Percentiles rank a stretch among this genome's conserved stretches.
These are phyloP conservation scores for Phrynosoma platyrhinos DNA, from an alignment of 2,113 vertebrate species.

Conservation along the genomic window DNA sequence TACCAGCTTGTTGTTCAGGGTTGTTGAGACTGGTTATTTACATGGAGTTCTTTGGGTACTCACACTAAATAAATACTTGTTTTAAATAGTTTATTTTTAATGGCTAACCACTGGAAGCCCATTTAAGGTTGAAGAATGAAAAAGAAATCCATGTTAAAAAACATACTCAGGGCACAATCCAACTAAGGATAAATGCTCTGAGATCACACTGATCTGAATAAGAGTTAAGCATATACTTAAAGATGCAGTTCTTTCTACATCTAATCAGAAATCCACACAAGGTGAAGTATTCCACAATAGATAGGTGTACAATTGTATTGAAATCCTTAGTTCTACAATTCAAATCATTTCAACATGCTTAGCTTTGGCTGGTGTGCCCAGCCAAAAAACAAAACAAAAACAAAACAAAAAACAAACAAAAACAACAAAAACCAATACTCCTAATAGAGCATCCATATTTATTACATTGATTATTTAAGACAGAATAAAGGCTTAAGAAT, in stretches of 20 bases:
- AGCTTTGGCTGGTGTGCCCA: not conserved
- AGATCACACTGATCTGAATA: not conserved
- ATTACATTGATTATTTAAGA: not conserved
- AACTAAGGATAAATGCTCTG: not conserved
- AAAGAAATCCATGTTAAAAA: not conserved
- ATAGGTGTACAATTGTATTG: not conserved
- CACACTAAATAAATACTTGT: not conserved
- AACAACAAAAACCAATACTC: not conserved
- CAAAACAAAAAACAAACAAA: too few species aligned
- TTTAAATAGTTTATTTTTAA: conserved; percentile 1
- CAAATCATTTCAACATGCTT: not conserved
- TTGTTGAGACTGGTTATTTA: not conserved
- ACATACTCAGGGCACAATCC: not conserved
- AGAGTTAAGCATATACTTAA: not conserved
- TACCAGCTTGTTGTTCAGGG: not conserved
- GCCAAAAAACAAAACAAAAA: not conserved
- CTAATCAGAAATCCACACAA: not conserved
- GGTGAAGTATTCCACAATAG: not conserved
- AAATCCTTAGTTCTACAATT: not conserved
- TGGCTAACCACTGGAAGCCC: not conserved
- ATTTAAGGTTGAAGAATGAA: not conserved
- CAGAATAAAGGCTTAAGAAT: not conserved
- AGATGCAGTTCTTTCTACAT: not conserved
- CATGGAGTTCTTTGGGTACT: not conserved
- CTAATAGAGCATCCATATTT: not conserved